Evolutionary conservation across 2,797 vertebrate genomes (phyloP), one percentile per base, ranked within the genome.

Genomic region (Pampus argenteus): DNA sequence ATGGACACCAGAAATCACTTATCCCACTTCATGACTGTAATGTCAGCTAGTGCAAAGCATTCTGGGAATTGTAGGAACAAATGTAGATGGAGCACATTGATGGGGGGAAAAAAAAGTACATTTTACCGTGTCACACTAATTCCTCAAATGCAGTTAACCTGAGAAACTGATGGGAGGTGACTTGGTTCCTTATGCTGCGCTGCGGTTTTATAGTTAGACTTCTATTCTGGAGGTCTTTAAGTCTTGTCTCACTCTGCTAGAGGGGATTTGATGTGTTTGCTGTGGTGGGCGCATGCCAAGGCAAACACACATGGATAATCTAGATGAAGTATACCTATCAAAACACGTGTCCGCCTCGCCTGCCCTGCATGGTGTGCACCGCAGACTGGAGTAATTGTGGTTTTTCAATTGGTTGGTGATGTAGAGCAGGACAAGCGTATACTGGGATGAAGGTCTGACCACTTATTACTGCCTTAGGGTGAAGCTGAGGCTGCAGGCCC

Each of bases 281-380:
- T 79, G 69, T 36, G 20, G 59, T 64, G 62, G 55, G 66, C 45
- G 76, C 68, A 56, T 67, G 81, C 89, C 90, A 93, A 90, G 69
- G 47, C 66, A 89, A 92, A 90, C 87, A 91, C 79, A 77, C 80
- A 84, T 62, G 42, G 87, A 86, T 81, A 87, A 85, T 81, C 78
- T 70, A 88, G 86, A 86, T 86, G 79, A 91, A 77, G 79, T 86
- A 66, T 86, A 86, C 82, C 83, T 88, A 81, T 76, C 52, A 68
- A 81, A 87, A 90, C 79, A 67, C 23, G 26, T 57, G 74, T 73
- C 69, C 14, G 22, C 51, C 54, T 45, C 17, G 25, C 48, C 62
- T 17, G 59, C 42, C 65, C 54, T 56, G 54, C 63, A 54, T 11
- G 14, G 13, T 29, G 71, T 45, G 59, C 62, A 29, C 80, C 49